Evolutionary conservation across 1,140 invertebrate species (phyloP).

Genomic region (Cyrtorhinus lividipennis): DNA sequence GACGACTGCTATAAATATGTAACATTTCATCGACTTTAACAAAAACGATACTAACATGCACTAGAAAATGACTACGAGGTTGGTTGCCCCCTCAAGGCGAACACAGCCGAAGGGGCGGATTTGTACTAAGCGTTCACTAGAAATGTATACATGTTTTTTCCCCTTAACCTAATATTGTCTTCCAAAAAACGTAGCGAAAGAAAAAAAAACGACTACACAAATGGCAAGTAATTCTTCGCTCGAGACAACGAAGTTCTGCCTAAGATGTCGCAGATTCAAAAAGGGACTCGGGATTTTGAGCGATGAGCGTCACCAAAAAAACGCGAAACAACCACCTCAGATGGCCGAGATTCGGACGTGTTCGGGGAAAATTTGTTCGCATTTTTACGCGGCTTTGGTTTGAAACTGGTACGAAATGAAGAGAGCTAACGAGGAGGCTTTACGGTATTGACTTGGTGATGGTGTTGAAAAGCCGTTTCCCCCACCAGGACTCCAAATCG

Average conservation of each 20-base stretch:
- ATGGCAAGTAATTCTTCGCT: background rate
- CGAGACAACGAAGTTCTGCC: background rate
- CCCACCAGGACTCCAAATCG: conserved; percentile 77
- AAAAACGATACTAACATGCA: background rate
- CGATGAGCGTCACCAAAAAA: background rate
- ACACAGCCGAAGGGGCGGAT: background rate
- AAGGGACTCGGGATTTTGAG: background rate
- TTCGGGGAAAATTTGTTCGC: background rate
- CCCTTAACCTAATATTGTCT: background rate
- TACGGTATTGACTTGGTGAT: conserved; percentile 46
- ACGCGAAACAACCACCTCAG: background rate
- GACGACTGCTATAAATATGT: too few relatives aligned
- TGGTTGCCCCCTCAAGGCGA: background rate
- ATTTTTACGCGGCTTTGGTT: background rate
- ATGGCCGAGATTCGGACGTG: background rate
- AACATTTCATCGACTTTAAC: too few relatives aligned
- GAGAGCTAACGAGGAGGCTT: conserved; percentile 10
- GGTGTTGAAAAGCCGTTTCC: conserved; percentile 63
- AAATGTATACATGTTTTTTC: background rate
- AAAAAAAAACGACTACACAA: background rate
- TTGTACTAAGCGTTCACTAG: background rate
- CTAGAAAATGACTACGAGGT: background rate
- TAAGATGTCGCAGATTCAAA: background rate
- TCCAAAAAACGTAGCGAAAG: too few relatives aligned
- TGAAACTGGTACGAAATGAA: background rate